These are phyloP conservation scores for Seriola rivoliana DNA, from an alignment of 2,113 vertebrate species.

Conservation along the genomic window DNA sequence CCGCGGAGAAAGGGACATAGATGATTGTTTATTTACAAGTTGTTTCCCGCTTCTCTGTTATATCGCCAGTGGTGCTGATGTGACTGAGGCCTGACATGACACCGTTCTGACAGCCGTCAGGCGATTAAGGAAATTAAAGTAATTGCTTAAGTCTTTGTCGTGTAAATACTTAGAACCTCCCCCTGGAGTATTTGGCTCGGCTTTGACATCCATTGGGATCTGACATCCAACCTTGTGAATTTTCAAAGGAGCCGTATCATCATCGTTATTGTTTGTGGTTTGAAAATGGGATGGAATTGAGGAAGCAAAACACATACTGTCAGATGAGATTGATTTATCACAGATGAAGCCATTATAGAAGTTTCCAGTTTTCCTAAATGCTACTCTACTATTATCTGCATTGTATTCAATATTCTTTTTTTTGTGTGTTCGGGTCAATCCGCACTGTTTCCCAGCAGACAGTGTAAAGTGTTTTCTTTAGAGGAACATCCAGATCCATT, in stretches of 20 bases:
- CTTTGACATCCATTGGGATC: constrained; percentile 54
- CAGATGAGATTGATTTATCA: constrained; percentile 27
- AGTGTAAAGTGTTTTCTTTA: constrained; percentile 17
- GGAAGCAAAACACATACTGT: constrained; percentile 26
- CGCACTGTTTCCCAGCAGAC: constrained; percentile 6
- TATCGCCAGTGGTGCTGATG: constrained; percentile 55
- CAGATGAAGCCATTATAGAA: constrained; percentile 9
- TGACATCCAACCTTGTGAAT: constrained; percentile 47
- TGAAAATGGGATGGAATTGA: constrained; percentile 21
- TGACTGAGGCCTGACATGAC: constrained; percentile 62
- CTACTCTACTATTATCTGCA: background rate
- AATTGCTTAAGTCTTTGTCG: constrained; percentile 75
- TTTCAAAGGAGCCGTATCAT: constrained; percentile 37
- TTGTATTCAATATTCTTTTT: background rate
- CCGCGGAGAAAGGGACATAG: constrained; percentile 40
- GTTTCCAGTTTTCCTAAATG: background rate
- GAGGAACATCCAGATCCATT: constrained; percentile 22
- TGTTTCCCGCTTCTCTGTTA: constrained; percentile 34
- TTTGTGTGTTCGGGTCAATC: background rate
- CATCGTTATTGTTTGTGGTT: constrained; percentile 45
- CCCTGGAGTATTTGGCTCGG: constrained; percentile 51
- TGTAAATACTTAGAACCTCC: constrained; percentile 62
- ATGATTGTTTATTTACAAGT: constrained; percentile 77
- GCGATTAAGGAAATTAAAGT: constrained; percentile 79
- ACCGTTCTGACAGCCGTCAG: constrained; percentile 69